Conservation (phyloP, 2,113 vertebrate genomes). For the Mobula hypostoma region DNA sequence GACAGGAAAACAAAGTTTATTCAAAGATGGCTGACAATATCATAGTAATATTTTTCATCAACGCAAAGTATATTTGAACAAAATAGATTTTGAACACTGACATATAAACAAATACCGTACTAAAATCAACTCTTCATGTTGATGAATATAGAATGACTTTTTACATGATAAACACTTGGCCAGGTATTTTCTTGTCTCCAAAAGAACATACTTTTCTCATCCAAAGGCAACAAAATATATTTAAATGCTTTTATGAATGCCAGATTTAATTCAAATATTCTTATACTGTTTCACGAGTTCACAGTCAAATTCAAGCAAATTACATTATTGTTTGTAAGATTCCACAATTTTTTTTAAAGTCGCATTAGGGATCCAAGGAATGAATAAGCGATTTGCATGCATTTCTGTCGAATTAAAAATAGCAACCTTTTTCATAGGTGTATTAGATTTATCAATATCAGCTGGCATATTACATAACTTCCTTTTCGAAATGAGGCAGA, state of each 20-base stretch:
- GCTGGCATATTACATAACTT: neutral
- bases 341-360: neutral
- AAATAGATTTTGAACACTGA: neutral
- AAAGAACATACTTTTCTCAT: neutral
- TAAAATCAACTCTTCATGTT: neutral
- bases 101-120: neutral
- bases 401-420: neutral
- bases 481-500: neutral
- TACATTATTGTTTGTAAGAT: neutral
- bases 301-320: neutral
- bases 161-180: neutral
- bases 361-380: neutral
- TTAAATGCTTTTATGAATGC: neutral
- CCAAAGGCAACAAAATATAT: neutral
- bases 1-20: neutral
- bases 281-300: neutral
- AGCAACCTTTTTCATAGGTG: neutral
- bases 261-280: neutral
- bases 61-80: neutral
- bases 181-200: neutral
- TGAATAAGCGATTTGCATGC: no score
- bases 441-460: neutral
- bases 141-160: neutral
- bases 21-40: neutral
- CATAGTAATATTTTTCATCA: neutral